A percentile compares a stretch with the other conserved stretches of the same genome.
Evolutionary conservation across 2,797 vertebrate genomes (phyloP).

Genomic region (Takifugu rubripes): DNA sequence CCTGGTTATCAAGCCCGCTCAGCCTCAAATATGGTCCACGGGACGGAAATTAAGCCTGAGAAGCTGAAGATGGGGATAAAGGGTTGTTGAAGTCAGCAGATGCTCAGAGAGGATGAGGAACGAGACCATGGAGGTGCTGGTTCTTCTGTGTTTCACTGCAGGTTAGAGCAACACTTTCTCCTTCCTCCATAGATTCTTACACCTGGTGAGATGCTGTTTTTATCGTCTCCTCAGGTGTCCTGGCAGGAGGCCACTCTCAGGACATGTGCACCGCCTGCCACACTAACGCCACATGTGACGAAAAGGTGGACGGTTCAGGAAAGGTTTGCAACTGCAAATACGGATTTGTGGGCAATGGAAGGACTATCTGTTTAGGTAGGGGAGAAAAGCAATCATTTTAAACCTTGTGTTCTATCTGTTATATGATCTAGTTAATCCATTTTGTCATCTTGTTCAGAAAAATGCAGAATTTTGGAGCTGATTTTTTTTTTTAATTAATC

Average conservation of each 20-base stretch:
- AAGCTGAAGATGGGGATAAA: slow-evolving; percentile 18
- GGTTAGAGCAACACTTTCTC: slow-evolving; percentile 44
- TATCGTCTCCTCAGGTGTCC: slow-evolving; percentile 15
- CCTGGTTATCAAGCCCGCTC: slow-evolving; percentile 48
- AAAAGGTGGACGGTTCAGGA: slow-evolving; percentile 75
- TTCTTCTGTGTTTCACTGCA: slow-evolving; percentile 50
- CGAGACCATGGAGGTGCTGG: slow-evolving; percentile 5
- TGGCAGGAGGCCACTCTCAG: slow-evolving; percentile 18
- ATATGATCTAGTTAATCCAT: no score
- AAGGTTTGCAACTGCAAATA: slow-evolving; percentile 90
- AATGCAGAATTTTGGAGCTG: neutral
- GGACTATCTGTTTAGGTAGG: slow-evolving; percentile 83
- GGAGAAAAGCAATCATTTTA: neutral
- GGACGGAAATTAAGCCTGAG: slow-evolving; percentile 34
- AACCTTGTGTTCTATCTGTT: no score
- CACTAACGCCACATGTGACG: slow-evolving; percentile 81
- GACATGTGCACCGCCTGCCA: slow-evolving; percentile 88
- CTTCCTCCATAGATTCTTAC: neutral
- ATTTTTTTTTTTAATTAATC: no score
- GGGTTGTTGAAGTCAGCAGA: slow-evolving; percentile 16
- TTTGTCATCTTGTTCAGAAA: no score
- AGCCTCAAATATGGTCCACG: slow-evolving; percentile 7
- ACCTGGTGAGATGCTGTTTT: neutral
- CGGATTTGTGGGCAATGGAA: slow-evolving; percentile 91
- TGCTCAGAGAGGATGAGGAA: slow-evolving; percentile 24